Conservation (phyloP, 2,797 vertebrate species). For the Notamacropus eugenii region DNA sequence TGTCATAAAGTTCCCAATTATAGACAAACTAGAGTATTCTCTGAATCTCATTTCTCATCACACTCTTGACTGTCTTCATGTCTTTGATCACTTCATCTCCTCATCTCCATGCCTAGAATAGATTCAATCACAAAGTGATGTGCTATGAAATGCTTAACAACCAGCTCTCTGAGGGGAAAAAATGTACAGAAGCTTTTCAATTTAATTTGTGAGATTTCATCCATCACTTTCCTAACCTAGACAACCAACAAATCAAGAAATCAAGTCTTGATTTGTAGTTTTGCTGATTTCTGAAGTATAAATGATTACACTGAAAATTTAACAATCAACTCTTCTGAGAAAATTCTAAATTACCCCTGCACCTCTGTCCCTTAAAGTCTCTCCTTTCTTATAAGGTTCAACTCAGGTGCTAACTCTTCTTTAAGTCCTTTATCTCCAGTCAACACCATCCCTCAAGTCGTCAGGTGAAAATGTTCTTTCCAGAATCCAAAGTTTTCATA, state of each 20-base stretch:
- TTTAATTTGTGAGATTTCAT: background rate
- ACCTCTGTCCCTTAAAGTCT: background rate
- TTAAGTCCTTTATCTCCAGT: background rate
- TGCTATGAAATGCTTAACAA: background rate
- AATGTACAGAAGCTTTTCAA: background rate
- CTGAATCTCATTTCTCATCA: background rate
- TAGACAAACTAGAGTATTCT: background rate
- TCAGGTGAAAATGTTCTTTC: background rate
- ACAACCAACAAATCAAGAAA: background rate
- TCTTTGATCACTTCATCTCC: background rate
- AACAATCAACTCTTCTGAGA: too few species aligned
- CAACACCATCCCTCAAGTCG: background rate
- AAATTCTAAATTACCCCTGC: too few species aligned
- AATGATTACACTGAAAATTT: background rate
- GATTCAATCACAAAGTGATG: background rate
- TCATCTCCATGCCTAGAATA: background rate
- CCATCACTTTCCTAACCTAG: background rate
- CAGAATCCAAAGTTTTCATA: background rate
- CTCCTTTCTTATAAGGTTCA: background rate
- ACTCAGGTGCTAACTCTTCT: background rate
- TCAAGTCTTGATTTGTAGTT: background rate
- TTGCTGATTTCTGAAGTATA: background rate
- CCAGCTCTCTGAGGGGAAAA: background rate
- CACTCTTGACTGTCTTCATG: background rate
- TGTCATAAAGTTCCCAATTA: background rate